Base-by-base conservation (phyloP, 2,888 invertebrate genomes). In the Aromia moschata region DNA sequence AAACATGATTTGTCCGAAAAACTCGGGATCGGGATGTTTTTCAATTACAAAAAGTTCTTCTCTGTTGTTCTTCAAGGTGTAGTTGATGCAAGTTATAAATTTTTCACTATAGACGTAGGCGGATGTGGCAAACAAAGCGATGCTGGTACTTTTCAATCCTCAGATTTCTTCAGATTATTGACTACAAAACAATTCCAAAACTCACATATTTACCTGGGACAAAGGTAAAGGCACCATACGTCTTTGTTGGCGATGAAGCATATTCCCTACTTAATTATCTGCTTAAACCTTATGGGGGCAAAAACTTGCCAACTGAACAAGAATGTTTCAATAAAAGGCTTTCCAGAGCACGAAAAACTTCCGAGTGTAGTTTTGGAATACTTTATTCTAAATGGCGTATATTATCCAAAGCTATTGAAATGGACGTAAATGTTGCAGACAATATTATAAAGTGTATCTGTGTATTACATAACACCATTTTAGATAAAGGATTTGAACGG, bases 351-450 rank as follows among this genome's bases (percentile, higher is more conserved):
- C 25, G 60, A 10, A 41, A 43, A 49, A 33, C 41, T 1, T 74
- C 74, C 90, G 54, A 59, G 37, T 58, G 59, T 40, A 15, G 45
- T 3, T 59, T 59, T 41, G 55, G 51, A 25, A 56, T 55, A 16
- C 16, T 56, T 18, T 11, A 9, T 20, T 15, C 47, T 15, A 59
- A 56, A 37, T 55, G 53, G 53, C 44, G 58, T 30, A 20, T 58
- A 7, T 18, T 58, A 1, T 36, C 37, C 16, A 41, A 31, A 38
- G 12, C 53, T 14, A 46, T 58, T 1, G 46, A 58, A 36, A 43
- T 37, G 1, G 20, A 53, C 43, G 11, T 33, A 12, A 31, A 46
- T 30, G 15, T 14, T 1, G 46, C 45, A 12, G 46, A 40, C 12
- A 47, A 47, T 10, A 47, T 36, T 47, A 36, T 47, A 7, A 47